Conservation (phyloP, 2,888 invertebrate genomes). For the Chouioia cunea region DNA sequence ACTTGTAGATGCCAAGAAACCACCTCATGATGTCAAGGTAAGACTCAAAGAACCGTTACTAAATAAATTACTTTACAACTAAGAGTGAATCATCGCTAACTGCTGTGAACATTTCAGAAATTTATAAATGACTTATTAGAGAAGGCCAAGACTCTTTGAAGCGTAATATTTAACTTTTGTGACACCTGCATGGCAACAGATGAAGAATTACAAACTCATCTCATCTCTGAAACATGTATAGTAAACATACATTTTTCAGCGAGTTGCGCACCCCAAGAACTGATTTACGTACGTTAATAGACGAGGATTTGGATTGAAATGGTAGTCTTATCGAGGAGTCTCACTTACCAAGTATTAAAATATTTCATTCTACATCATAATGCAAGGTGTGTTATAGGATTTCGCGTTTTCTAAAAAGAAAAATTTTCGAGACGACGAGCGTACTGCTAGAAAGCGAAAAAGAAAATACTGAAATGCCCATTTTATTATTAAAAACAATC, state of each 20-base stretch:
- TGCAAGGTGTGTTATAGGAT: slow-evolving; percentile 37
- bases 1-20: slow-evolving; percentile 86
- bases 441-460: neutral
- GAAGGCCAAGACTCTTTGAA: slow-evolving; percentile 89
- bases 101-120: slow-evolving; percentile 76
- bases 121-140: slow-evolving; percentile 91
- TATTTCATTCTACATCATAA: slow-evolving; percentile 52
- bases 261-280: slow-evolving; percentile 45
- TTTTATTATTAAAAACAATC: slow-evolving; percentile 40
- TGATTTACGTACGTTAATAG: slow-evolving; percentile 44
- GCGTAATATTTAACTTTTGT: slow-evolving; percentile 44
- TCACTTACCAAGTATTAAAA: slow-evolving; percentile 43
- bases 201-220: slow-evolving; percentile 33
- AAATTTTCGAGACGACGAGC: neutral
- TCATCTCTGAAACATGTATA: slow-evolving; percentile 38
- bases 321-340: slow-evolving; percentile 43
- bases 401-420: slow-evolving; percentile 46
- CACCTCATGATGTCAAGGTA: slow-evolving; percentile 88
- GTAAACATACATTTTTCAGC: slow-evolving; percentile 44
- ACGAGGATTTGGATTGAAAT: slow-evolving; percentile 44
- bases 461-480: slow-evolving; percentile 19
- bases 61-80: slow-evolving; percentile 30
- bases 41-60: slow-evolving; percentile 63
- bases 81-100: slow-evolving; percentile 38
- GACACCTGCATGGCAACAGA: slow-evolving; percentile 32